These are phyloP conservation scores for Grammomys surdaster DNA, from an alignment of 2,113 vertebrate species.

Conservation along the genomic window DNA sequence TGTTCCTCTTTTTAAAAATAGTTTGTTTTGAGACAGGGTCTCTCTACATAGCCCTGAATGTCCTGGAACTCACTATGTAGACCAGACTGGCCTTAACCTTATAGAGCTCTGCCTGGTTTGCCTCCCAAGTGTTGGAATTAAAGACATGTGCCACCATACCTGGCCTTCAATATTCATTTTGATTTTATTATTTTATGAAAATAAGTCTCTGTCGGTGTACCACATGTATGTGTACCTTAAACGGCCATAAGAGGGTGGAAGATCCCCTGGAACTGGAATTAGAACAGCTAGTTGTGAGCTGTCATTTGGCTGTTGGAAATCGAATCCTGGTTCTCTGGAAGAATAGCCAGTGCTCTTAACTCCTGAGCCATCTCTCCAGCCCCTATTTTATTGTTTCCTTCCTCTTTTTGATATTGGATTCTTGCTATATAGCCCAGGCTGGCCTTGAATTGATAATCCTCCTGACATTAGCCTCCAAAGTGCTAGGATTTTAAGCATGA, in stretches of 20 bases:
- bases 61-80: not conserved
- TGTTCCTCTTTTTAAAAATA: not conserved
- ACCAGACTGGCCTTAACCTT: not conserved
- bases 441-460: not conserved
- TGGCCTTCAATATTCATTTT: not conserved
- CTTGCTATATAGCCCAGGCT: not conserved
- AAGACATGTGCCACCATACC: not conserved
- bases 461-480: not conserved
- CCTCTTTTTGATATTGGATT: not conserved
- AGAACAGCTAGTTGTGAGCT: not conserved
- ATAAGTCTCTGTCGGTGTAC: not conserved
- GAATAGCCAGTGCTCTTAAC: not conserved
- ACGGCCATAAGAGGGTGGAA: not conserved
- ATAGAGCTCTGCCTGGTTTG: not conserved
- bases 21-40: not conserved
- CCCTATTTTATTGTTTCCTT: not conserved
- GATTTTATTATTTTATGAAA: not conserved
- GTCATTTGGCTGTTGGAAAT: not conserved
- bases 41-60: not conserved
- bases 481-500: not conserved
- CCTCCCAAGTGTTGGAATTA: not conserved
- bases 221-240: not conserved
- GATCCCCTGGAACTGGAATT: not conserved
- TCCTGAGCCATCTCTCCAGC: not conserved
- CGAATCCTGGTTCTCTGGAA: not conserved